Evolutionary conservation across 92 coral and sea anemone species (phyloP), one percentile per base, ranked within the genome.

Genomic region (Pocillopora grandis): DNA sequence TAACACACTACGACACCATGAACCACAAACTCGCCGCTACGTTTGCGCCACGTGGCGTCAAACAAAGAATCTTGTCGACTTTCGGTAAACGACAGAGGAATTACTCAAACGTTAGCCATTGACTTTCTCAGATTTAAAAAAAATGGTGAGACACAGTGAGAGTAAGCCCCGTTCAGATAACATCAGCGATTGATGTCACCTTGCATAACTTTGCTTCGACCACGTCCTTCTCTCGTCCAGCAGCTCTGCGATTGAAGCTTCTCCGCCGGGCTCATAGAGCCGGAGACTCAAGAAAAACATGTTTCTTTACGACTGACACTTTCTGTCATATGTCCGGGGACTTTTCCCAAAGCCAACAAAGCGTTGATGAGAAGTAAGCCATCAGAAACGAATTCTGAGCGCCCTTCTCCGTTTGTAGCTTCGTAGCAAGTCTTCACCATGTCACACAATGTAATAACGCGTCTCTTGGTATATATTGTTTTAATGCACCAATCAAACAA

Each of bases 151-250:
- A 94, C 98, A 96, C 98, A 96, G 98, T 94, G 95, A 96, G 91
- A 96, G 94, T 96, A 93, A 96, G 99, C 99, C 99, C 99, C 99
- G 93, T 96, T 92, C 92, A 87, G 99, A 88, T 94, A 85, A 90
- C 91, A 94, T 91, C 98, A 62, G 72, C 66, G 76, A 57, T 19
- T 61, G 84, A 66, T 77, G 92, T 71, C 89, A 76, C 61, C 98
- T 89, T 94, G 98, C 97, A 97, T 97, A 21, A 96, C 99, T 96
- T 75, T 96, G 99, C 98, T 96, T 72, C 94, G 99, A 96, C 99
- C 84, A 90, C 80, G 89, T 95, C 92, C 85, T 90, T 80, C 89
- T 65, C 76, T 77, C 86, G 87, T 85, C 89, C 84, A 92, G 37
- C 88, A 90, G 93, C 98, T 94, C 96, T 71, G 94, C 98, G 61